Conservation (phyloP, 2,888 invertebrate species). For the Anticlea derivata region DNA sequence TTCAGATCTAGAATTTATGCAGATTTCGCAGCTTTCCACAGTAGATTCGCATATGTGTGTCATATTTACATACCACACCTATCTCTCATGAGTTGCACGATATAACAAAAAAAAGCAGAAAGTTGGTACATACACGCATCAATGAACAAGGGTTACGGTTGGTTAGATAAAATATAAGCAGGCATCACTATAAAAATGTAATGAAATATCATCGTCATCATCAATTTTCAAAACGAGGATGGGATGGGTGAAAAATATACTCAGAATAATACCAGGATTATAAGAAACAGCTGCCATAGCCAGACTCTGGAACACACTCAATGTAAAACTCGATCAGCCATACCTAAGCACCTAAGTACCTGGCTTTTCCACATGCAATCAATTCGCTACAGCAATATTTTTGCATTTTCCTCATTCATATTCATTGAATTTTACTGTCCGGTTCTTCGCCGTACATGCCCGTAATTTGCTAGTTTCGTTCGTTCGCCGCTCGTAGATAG, state of each 20-base stretch:
- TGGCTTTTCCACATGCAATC: not conserved
- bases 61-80: slow-evolving; percentile 36
- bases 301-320: too few species aligned
- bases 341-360: not conserved
- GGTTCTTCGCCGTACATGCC: slow-evolving; percentile 33
- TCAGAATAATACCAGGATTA: too few species aligned
- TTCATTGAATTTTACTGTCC: slow-evolving; percentile 25
- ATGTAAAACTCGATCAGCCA: too few species aligned
- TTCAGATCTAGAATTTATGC: slow-evolving; percentile 28
- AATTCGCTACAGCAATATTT: slow-evolving; percentile 7
- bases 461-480: slow-evolving; percentile 42
- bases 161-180: slow-evolving; percentile 34
- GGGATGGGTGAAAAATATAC: too few species aligned
- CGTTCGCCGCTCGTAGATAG: slow-evolving; percentile 24
- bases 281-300: too few species aligned
- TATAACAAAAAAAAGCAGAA: slow-evolving; percentile 35
- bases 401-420: slow-evolving; percentile 32
- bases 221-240: too few species aligned
- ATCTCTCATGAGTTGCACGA: slow-evolving; percentile 28
- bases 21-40: slow-evolving; percentile 45
- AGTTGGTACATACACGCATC: slow-evolving; percentile 40
- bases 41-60: slow-evolving; percentile 37
- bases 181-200: slow-evolving; percentile 30
- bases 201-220: too few species aligned
- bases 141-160: slow-evolving; percentile 48